A percentile compares a stretch with the other conserved stretches of the same genome.
phyloP scores from a whole-genome alignment of 2,797 vertebrate species.

The Lemur catta region DNA sequence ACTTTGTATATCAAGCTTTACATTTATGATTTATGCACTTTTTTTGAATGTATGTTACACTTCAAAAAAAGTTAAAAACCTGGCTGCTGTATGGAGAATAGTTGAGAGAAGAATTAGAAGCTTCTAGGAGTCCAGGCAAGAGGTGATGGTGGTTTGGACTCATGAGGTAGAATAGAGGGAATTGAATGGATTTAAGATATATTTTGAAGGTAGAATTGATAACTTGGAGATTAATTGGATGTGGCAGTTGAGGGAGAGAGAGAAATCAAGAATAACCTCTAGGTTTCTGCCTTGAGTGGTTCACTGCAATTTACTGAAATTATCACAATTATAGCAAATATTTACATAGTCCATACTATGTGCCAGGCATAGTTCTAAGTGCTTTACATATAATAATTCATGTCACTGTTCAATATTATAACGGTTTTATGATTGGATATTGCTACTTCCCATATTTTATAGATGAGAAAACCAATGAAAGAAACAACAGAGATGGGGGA shows the following conservation, averaged over 20 bases:
- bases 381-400: neutral
- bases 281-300: neutral
- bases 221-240: neutral
- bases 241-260: neutral
- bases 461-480: slow-evolving; percentile 32
- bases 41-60: neutral
- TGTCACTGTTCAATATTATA: neutral
- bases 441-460: neutral
- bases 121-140: neutral
- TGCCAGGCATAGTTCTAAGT: neutral
- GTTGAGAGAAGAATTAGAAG: neutral
- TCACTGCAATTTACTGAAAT: neutral
- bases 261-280: neutral
- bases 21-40: neutral
- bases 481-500: neutral
- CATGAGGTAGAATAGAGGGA: neutral
- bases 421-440: neutral
- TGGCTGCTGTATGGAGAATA: neutral
- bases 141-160: neutral
- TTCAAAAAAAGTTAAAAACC: neutral
- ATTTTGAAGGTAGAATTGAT: neutral
- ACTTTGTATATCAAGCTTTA: neutral
- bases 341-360: neutral
- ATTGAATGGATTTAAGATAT: neutral
- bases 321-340: neutral